These are phyloP conservation scores for Cnemophilus loriae DNA, from an alignment of 2,113 vertebrate species.

Conservation along the genomic window DNA sequence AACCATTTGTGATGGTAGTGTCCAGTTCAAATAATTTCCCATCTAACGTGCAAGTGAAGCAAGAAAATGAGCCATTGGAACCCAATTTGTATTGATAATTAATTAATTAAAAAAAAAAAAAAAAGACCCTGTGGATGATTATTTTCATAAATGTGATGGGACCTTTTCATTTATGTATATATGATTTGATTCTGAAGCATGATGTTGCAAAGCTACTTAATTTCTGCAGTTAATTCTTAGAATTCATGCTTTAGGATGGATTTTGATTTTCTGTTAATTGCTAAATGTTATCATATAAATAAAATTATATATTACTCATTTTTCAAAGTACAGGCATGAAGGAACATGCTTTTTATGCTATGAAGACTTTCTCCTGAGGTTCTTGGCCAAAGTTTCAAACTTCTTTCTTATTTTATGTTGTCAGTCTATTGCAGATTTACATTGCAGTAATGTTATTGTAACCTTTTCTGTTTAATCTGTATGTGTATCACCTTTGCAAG, in stretches of 20 bases:
- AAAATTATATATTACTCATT: constrained; percentile 32
- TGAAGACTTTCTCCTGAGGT: constrained; percentile 62
- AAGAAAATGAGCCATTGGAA: constrained; percentile 71
- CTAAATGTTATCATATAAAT: constrained; percentile 42
- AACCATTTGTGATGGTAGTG: constrained; percentile 79
- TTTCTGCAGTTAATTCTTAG: constrained; percentile 66
- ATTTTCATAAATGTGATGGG: constrained; percentile 68
- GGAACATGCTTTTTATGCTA: constrained; percentile 66
- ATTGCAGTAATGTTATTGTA: constrained; percentile 36
- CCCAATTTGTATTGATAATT: constrained; percentile 54
- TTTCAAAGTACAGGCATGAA: constrained; percentile 72
- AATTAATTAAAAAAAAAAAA: background rate
- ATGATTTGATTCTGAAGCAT: constrained; percentile 60
- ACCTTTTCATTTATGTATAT: constrained; percentile 62
- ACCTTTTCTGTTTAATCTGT: constrained; percentile 58
- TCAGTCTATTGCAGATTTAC: constrained; percentile 49
- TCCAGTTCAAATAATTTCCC: constrained; percentile 68
- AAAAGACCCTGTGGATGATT: constrained; percentile 55
- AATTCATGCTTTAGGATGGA: constrained; percentile 60
- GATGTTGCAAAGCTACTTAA: constrained; percentile 59
- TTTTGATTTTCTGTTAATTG: constrained; percentile 64
- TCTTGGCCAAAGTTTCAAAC: constrained; percentile 63
- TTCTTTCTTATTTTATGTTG: constrained; percentile 40
- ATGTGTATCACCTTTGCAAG: constrained; percentile 51
- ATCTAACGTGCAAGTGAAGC: constrained; percentile 66